Evolutionary conservation across 2,888 invertebrate species (phyloP).

Genomic region (Phymatocera aterrima): DNA sequence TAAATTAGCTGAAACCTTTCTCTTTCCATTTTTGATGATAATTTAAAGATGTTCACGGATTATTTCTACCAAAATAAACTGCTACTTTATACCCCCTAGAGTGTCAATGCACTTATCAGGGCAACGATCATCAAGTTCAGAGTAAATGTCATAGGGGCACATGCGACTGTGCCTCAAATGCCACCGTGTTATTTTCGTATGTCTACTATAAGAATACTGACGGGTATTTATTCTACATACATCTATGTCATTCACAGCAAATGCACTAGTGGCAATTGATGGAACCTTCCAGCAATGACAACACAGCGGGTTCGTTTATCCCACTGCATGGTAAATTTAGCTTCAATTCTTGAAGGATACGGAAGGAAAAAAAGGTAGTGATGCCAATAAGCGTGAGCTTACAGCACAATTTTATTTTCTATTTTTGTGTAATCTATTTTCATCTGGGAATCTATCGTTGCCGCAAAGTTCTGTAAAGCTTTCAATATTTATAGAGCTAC

Average conservation of each 20-base stretch:
- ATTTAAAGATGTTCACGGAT: background rate
- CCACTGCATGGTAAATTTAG: background rate
- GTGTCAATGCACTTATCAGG: conserved; percentile 24
- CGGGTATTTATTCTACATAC: background rate
- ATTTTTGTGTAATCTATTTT: conserved; percentile 44
- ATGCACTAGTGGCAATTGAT: background rate
- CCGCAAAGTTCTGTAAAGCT: conserved; percentile 1
- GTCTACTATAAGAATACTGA: conserved; percentile 47
- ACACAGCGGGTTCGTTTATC: conserved; percentile 3
- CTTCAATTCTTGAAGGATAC: background rate
- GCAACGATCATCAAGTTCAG: background rate
- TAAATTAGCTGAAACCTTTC: background rate
- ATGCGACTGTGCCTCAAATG: conserved; percentile 62
- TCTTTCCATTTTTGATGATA: background rate
- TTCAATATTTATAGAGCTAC: conserved; percentile 25
- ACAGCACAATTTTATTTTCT: conserved; percentile 40
- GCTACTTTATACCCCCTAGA: background rate
- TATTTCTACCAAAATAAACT: background rate
- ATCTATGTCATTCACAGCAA: background rate
- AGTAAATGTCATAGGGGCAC: conserved; percentile 68
- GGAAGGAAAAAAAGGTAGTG: conserved; percentile 5
- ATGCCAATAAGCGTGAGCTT: background rate
- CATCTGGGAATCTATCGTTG: conserved; percentile 3
- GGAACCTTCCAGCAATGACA: conserved; percentile 6
- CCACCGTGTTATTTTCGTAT: conserved; percentile 68